These are phyloP conservation scores for Limnothrissa miodon DNA, from an alignment of 2,113 vertebrate genomes.

Conservation along the genomic window DNA sequence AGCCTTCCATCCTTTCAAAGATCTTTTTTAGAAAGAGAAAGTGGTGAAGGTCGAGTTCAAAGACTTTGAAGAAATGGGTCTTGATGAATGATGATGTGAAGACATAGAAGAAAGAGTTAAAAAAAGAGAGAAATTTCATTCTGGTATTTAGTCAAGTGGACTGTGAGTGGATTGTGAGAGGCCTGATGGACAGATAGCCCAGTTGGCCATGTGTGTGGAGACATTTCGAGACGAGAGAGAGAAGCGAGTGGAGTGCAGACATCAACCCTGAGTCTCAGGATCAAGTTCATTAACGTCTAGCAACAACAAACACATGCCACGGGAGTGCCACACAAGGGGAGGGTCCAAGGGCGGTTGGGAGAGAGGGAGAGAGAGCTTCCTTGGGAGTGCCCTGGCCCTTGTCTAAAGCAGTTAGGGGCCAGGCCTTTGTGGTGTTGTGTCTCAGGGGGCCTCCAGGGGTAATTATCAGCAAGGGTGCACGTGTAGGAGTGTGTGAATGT, in stretches of 20 bases:
- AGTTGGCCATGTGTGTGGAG: not conserved
- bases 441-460: slow-evolving; percentile 61
- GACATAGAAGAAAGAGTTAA: not conserved
- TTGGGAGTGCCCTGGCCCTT: slow-evolving; percentile 59
- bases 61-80: not conserved
- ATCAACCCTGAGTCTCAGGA: slow-evolving; percentile 40
- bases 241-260: slow-evolving; percentile 29
- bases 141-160: not conserved
- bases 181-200: not conserved
- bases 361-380: slow-evolving; percentile 40
- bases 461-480: slow-evolving; percentile 65
- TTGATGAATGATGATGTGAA: slow-evolving; percentile 8
- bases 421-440: slow-evolving; percentile 56
- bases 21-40: not conserved
- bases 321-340: slow-evolving; percentile 52
- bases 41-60: not conserved
- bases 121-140: not conserved
- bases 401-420: slow-evolving; percentile 65
- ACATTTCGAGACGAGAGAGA: not conserved
- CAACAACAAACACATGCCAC: slow-evolving; percentile 62
- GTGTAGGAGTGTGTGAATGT: slow-evolving; percentile 49
- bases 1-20: not conserved
- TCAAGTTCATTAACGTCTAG: slow-evolving; percentile 60
- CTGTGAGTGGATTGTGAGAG: not conserved
- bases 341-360: not conserved